Percentiles rank a stretch among this genome's conserved stretches.
phyloP scores from a whole-genome alignment of 2,888 invertebrate species.

The Octodonta nipae region DNA sequence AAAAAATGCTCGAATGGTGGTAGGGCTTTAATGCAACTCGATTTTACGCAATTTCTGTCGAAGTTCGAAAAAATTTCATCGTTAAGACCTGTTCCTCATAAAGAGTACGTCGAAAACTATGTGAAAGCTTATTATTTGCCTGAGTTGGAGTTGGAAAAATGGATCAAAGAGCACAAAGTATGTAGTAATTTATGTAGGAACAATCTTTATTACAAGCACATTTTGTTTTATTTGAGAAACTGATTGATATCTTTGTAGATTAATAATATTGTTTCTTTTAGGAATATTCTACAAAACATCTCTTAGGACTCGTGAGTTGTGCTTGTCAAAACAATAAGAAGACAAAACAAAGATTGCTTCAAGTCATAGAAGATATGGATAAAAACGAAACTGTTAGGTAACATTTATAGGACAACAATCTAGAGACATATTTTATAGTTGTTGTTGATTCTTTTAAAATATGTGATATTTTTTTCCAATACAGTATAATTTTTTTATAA shows the following conservation, averaged over 20 bases:
- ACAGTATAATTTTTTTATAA: no score
- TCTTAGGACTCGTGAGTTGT: conserved; percentile 69
- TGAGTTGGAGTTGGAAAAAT: conserved; percentile 73
- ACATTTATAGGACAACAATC: no score
- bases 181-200: neutral
- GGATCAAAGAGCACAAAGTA: conserved; percentile 67
- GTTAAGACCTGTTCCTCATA: conserved; percentile 72
- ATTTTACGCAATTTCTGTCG: conserved; percentile 86
- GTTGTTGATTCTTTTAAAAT: conserved; percentile 5
- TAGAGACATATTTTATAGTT: no score
- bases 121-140: conserved; percentile 94
- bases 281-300: conserved; percentile 83
- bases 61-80: conserved; percentile 79
- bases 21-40: conserved; percentile 91
- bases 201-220: no score
- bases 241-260: neutral
- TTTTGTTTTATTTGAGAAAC: conserved; percentile 1
- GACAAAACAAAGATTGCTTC: conserved; percentile 62
- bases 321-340: conserved; percentile 81
- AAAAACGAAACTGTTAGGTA: conserved; percentile 20
- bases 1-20: conserved; percentile 94
- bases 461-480: conserved; percentile 18
- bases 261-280: conserved; percentile 28
- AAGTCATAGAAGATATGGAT: conserved; percentile 50
- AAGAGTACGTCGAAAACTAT: conserved; percentile 83